phyloP scores from a whole-genome alignment of 2,113 vertebrate species.

The Actenoides hombroni region DNA sequence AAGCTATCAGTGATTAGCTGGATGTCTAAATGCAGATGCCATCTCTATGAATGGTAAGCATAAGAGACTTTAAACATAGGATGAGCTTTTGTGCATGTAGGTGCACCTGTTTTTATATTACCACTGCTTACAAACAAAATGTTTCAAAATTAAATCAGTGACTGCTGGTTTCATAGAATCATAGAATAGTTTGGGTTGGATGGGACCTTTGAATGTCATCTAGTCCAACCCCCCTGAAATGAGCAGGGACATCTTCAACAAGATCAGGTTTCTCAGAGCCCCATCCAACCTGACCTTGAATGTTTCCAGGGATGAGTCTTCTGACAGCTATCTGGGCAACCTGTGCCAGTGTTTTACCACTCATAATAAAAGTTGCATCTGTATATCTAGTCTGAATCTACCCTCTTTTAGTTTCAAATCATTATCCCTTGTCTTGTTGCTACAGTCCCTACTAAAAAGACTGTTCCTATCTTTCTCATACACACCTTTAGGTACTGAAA shows the following conservation, averaged over 20 bases:
- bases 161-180: not conserved
- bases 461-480: not conserved
- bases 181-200: not conserved
- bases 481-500: not conserved
- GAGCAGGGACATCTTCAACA: not conserved
- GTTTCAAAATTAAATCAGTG: not conserved
- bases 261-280: not conserved
- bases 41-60: not conserved
- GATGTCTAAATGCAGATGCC: not conserved
- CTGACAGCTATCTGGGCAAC: not conserved
- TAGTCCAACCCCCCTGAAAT: not conserved
- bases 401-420: not conserved
- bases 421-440: not conserved
- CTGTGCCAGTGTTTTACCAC: not conserved
- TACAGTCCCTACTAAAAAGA: not conserved
- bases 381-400: not conserved
- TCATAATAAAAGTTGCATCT: not conserved
- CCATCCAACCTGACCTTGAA: not conserved
- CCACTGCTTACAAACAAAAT: not conserved
- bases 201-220: not conserved
- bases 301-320: not conserved
- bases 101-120: not conserved
- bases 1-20: not conserved
- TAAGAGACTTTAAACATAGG: not conserved
- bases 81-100: not conserved